Evolutionary conservation across 2,113 vertebrate genomes (phyloP).

Genomic region (Equus przewalskii): DNA sequence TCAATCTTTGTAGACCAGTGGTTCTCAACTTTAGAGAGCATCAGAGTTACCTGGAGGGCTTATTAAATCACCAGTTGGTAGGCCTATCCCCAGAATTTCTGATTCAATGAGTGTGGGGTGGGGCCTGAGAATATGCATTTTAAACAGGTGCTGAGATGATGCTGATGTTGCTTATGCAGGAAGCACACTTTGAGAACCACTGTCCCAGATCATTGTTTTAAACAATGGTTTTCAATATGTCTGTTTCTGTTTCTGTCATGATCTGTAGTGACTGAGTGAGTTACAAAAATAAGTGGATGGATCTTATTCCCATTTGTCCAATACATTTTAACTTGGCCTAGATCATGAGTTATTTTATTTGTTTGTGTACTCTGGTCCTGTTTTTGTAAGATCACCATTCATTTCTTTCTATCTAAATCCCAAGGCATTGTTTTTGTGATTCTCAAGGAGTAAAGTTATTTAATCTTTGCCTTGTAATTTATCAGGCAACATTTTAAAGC

Average conservation of each 20-base stretch:
- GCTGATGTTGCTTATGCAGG: background rate
- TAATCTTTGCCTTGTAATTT: conserved; percentile 19
- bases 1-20: background rate
- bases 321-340: conserved; percentile 34
- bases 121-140: background rate
- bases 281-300: background rate
- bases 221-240: background rate
- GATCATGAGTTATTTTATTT: conserved; percentile 21
- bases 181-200: background rate
- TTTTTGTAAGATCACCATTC: background rate
- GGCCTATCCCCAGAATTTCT: background rate
- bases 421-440: background rate
- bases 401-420: conserved; percentile 28
- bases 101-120: background rate
- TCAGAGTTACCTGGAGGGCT: background rate
- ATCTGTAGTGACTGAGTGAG: background rate
- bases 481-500: background rate
- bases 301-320: background rate
- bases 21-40: background rate
- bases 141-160: background rate
- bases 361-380: background rate
- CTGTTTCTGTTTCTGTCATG: background rate
- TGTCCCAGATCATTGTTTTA: background rate
- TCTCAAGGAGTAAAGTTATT: background rate
- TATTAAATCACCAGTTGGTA: background rate